These are phyloP conservation scores for Mizuhopecten yessoensis DNA, from an alignment of 1,140 invertebrate species.

Conservation along the genomic window DNA sequence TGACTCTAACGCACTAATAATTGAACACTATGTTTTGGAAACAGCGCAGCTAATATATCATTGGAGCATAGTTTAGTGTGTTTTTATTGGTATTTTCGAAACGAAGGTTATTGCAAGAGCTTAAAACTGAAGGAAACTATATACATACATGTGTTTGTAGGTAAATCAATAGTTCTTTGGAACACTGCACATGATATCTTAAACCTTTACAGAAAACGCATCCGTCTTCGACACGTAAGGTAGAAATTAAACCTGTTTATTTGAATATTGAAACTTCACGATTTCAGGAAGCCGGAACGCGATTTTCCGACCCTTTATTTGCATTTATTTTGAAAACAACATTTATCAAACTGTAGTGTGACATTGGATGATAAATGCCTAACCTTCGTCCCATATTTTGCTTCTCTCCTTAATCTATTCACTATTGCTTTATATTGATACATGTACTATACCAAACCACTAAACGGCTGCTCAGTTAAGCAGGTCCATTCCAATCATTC, in stretches of 20 bases:
- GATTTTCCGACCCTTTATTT: background rate
- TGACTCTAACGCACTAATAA: background rate
- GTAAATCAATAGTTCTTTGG: background rate
- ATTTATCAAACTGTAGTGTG: too few species aligned
- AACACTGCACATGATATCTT: background rate
- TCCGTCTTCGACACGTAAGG: background rate
- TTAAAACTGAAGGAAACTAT: background rate
- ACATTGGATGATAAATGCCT: too few species aligned
- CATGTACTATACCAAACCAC: too few species aligned
- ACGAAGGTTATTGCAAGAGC: background rate
- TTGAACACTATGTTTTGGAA: background rate
- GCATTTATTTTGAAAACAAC: background rate
- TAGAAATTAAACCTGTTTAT: background rate
- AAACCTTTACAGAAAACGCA: background rate
- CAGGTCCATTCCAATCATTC: too few species aligned
- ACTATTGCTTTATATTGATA: too few species aligned
- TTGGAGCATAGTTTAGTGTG: background rate
- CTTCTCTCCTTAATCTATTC: too few species aligned
- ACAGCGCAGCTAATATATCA: background rate
- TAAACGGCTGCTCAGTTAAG: background rate
- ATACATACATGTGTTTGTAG: background rate
- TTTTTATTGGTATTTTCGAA: conserved; percentile 19
- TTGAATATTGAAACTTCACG: background rate
- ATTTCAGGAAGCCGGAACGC: background rate
- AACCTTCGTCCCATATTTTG: too few species aligned